Evolutionary conservation across 2,797 vertebrate species (phyloP), one percentile per base, ranked within the genome.

Genomic region (Fistularia commersonii): DNA sequence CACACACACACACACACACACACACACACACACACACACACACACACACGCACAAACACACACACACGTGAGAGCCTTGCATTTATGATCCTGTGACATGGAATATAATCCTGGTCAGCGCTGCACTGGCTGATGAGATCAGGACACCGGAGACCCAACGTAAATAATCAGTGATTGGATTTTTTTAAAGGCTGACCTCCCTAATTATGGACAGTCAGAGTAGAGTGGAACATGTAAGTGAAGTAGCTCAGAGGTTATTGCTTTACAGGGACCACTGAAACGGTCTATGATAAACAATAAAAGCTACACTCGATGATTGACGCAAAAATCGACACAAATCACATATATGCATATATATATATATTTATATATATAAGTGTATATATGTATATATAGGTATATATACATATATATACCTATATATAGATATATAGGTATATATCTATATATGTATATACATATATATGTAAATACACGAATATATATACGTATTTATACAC

Each of bases 151-250:
- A 84, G 75, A 80, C 71, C 65, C 47, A 63, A 70, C 45, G 57
- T 85, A 88, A 87, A 87, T 85, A 66, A 82, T 69, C 69, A 67
- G 51, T 80, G 86, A 89, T 84, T 83, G 76, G 76, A 87, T 88
- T 90, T 88, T 72, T 86, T 83, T 74, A 69, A 64, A 43, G 66
- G 58, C 49, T 71, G 69, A 71, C 65, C 58, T 45, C 54, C 52
- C 81, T 77, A 81, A 80, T 74, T 76, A 77, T 65, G 66, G 49
- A 61, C 55, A 79, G 64, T 65, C 66, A 43, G 47, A 61, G 64
- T 8, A 44, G 44, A 35, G 39, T 11, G 15, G n/a, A 23, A 40
- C 44, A 46, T 48, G 36, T 45, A 41, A 54, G 62, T 40, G 45
- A 62, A 38, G 46, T 56, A 66, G 48, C 38, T 45, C 41, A 48